Conservation (phyloP, 2,113 vertebrate species). For the Indri indri region DNA sequence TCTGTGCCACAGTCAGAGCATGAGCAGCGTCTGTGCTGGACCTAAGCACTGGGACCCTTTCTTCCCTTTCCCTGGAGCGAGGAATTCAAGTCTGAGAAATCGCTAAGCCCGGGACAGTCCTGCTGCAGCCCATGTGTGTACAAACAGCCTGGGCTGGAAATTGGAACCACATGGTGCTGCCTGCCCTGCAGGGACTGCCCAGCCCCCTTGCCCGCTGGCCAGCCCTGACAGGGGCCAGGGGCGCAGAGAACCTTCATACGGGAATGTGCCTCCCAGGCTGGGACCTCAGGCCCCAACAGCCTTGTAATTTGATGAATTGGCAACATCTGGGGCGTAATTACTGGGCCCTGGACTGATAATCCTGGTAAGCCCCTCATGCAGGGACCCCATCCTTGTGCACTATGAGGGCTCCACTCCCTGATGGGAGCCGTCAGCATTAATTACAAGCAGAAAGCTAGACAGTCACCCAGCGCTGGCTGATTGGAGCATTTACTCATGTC, state of each 20-base stretch:
- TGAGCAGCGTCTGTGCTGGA: not conserved
- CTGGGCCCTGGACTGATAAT: constrained; percentile 53
- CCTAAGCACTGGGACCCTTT: not conserved
- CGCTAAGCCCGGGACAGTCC: not conserved
- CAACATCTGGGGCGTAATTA: constrained; percentile 62
- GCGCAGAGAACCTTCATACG: not conserved
- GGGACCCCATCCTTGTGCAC: not conserved
- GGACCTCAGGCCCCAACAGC: constrained; percentile 22
- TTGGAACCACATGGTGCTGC: constrained; percentile 51
- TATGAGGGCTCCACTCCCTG: not conserved
- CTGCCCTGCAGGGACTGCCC: not conserved
- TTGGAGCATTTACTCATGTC: not conserved
- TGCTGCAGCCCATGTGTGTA: not conserved
- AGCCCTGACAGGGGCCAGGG: not conserved
- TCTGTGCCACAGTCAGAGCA: not conserved
- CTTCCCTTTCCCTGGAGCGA: not conserved
- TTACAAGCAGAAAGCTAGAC: constrained; percentile 11
- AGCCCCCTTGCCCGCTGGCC: not conserved
- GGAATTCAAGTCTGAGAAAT: not conserved
- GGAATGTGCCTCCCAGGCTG: constrained; percentile 34
- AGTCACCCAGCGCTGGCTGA: not conserved
- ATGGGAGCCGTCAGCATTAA: not conserved
- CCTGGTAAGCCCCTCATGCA: constrained; percentile 1
- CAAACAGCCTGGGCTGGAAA: constrained; percentile 60
- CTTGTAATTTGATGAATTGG: constrained; percentile 72